Evolutionary conservation across 2,797 vertebrate species (phyloP).

Genomic region (Phataginus tricuspis): DNA sequence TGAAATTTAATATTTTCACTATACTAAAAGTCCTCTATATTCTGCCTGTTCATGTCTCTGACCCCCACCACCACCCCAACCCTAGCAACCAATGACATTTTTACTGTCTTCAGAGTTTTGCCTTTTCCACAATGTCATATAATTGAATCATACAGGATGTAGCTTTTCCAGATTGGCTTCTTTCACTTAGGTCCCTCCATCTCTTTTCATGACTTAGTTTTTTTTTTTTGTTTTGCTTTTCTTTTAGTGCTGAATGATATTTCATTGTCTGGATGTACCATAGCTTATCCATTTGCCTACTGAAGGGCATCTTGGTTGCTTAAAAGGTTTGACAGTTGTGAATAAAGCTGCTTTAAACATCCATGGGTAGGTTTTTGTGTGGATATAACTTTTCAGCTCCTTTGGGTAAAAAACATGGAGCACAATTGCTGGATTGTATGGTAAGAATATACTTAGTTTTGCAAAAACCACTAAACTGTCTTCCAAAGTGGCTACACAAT

Average conservation of each 20-base stretch:
- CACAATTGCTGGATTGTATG: not conserved
- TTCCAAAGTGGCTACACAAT: not conserved
- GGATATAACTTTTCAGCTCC: not conserved
- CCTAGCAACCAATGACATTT: not conserved
- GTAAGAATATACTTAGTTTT: not conserved
- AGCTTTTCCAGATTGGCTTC: not conserved
- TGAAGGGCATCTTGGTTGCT: not conserved
- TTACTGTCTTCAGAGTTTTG: not conserved
- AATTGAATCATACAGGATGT: not conserved
- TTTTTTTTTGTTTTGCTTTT: not conserved
- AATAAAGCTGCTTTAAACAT: not conserved
- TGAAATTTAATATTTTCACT: not conserved
- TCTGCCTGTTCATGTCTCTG: not conserved
- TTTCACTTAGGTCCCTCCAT: not conserved
- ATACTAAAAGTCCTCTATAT: not conserved
- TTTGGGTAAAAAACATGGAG: not conserved
- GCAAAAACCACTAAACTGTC: not conserved
- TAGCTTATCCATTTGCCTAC: not conserved
- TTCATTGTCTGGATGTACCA: not conserved
- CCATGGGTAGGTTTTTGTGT: not conserved
- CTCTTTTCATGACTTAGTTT: not conserved
- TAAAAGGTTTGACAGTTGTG: not conserved
- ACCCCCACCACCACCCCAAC: no score
- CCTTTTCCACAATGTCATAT: not conserved
- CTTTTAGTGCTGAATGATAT: not conserved